phyloP scores from a whole-genome alignment of 2,888 invertebrate species.

The Trilocha varians region DNA sequence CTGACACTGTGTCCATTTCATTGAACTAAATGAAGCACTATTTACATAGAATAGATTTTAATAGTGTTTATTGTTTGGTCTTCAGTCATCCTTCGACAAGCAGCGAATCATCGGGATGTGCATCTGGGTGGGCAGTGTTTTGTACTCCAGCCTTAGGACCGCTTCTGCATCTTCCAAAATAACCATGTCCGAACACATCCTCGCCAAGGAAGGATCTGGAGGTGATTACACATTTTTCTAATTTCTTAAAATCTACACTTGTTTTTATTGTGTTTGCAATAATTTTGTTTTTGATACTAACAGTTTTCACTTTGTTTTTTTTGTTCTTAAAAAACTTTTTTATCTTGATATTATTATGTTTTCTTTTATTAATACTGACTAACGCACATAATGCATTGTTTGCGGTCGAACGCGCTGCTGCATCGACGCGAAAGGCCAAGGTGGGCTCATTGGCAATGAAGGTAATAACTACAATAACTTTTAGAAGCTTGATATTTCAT shows the following conservation, averaged over 20 bases:
- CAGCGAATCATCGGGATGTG: constrained; percentile 93
- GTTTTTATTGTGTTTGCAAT: too few species aligned
- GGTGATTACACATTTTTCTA: constrained; percentile 70
- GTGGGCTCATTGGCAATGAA: constrained; percentile 69
- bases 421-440: constrained; percentile 46
- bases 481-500: not conserved
- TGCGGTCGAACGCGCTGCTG: constrained; percentile 43
- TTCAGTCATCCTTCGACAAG: constrained; percentile 80
- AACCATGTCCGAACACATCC: constrained; percentile 86
- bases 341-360: constrained; percentile 1
- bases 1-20: too few species aligned
- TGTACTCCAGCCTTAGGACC: constrained; percentile 97
- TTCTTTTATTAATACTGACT: constrained; percentile 23
- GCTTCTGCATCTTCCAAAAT: constrained; percentile 94
- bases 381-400: constrained; percentile 52
- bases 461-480: constrained; percentile 33
- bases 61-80: not conserved
- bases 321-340: not conserved
- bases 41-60: too few species aligned
- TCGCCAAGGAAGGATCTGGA: constrained; percentile 80
- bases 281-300: too few species aligned
- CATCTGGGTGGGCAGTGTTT: constrained; percentile 95
- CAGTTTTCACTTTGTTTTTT: not conserved
- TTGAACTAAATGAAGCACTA: too few species aligned
- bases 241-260: too few species aligned